Conservation (phyloP, 2,888 invertebrate species). For the Mesorhabditis sp. region DNA sequence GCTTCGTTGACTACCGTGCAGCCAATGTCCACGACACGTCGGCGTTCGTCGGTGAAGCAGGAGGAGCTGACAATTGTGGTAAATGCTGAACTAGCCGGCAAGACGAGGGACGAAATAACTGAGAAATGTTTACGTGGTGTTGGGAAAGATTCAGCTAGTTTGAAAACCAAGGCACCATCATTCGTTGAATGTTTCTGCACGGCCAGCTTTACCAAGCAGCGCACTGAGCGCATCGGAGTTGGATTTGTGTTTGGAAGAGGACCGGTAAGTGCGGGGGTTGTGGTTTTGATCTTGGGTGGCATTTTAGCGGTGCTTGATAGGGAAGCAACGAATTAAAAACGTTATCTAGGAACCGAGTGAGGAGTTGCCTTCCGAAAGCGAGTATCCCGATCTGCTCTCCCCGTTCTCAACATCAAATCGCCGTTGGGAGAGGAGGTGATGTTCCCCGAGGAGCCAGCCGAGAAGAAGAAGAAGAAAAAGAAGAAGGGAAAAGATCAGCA, state of each 20-base stretch:
- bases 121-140: too few relatives aligned
- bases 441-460: slow-evolving; percentile 5
- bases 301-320: background rate
- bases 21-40: too few relatives aligned
- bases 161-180: slow-evolving; percentile 17
- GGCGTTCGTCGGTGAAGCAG: background rate
- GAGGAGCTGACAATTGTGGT: background rate
- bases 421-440: background rate
- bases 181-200: slow-evolving; percentile 20
- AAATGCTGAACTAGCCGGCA: background rate
- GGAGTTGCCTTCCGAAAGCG: too few relatives aligned
- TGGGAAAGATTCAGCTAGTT: background rate
- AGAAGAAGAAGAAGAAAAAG: slow-evolving; percentile 31
- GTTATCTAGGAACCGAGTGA: background rate
- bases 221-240: slow-evolving; percentile 36
- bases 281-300: background rate
- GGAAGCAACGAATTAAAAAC: background rate
- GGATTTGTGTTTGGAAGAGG: slow-evolving; percentile 33
- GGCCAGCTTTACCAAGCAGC: slow-evolving; percentile 26
- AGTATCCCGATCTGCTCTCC: background rate
- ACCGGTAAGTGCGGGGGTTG: slow-evolving; percentile 13
- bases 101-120: background rate
- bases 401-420: background rate
- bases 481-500: slow-evolving; percentile 20
- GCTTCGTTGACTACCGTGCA: too few relatives aligned